Base-by-base conservation (phyloP, 2,888 invertebrate genomes). In the Drosophila nr. perissopoda region DNA sequence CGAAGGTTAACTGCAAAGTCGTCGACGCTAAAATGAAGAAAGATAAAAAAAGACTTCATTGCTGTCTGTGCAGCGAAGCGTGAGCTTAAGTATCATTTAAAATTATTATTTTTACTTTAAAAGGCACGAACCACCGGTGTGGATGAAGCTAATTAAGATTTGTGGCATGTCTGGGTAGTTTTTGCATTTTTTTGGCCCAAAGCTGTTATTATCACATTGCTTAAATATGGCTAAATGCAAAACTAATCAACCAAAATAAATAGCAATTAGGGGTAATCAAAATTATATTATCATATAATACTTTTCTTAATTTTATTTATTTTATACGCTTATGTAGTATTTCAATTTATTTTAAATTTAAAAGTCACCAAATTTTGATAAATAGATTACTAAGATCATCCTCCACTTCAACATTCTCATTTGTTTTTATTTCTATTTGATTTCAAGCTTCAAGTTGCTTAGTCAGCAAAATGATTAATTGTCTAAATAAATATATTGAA, bases 1-100 rank as follows among this genome's bases (percentile, higher is more conserved):
- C 68, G 90, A 86, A 86, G 86, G 86, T 86, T 86, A 88, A 81
- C 71, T 54, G 53, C 84, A 65, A 82, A 81, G 70, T 66, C 66
- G 73, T 64, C 68, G 73, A 69, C 62, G 62, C 54, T 36, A 67
- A 72, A 81, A 76, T 71, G 56, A 68, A 64, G 52, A 73, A 66
- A 66, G 46, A 61, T 66, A 60, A 49, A 64, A 53, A 63, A 74
- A 57, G 40, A 66, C 66, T 72, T 72, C 56, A 76, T 68, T 69
- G 76, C 82, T 77, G 58, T 29, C 66, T 74, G 86, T 52, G 74
- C 86, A 83, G 62, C 86, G 72, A 76, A 75, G 83, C 90, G 71
- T 88, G 79, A 36, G 77, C 33, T 74, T 66, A 73, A 83, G 66
- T 66, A 71, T 52, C 66, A 70, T 70, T 79, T 66, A 72, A 87